Base-by-base conservation (phyloP, 2,888 invertebrate genomes). In the Drosophila leonis region DNA sequence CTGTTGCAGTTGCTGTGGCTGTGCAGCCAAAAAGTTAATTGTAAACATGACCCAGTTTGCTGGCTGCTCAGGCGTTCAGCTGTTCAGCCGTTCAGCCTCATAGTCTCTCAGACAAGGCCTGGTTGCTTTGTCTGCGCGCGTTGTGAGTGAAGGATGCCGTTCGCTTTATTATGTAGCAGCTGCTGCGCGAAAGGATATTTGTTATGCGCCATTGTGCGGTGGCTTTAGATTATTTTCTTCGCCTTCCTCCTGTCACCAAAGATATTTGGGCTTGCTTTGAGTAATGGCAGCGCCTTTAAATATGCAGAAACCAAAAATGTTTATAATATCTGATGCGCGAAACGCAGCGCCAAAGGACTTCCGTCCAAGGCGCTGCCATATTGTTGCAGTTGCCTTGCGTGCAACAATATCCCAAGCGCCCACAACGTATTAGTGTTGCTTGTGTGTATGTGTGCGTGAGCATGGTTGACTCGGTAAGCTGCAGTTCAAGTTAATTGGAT, bases 401-500 rank as follows among this genome's bases (percentile, higher is more conserved):
- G 49, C 72, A 65, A 65, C 55, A 72, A 55, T 56, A 62, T 61
- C 61, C 39, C 46, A 42, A 65, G 35, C 64, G 51, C 49, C 29
- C 46, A 18, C 57, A 46, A n/a, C 44, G 44, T 27, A 24, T 57
- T 33, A 27, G 24, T 18, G 48, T 41, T n/a, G 41, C 37, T 48
- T 29, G 2, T 41, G 18, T 55, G 42, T 35, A 31, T 42, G 24
- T 48, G 27, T 52, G 31, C 46, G 51, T 62, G 42, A 62, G 55
- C 68, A 60, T 60, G 15, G 20, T 20, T 52, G 37, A 37, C 20
- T 24, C 35, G 24, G 68, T 57, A 68, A 65, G 69, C 44, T 81
- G 83, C 80, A 80, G 72, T 76, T 80, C 74, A 73, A 86, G 89
- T 88, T 86, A 86, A 86, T 86, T 88, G 85, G 87, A 88, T 87